phyloP scores from a whole-genome alignment of 2,113 vertebrate genomes.

The Odobenus rosmarus region DNA sequence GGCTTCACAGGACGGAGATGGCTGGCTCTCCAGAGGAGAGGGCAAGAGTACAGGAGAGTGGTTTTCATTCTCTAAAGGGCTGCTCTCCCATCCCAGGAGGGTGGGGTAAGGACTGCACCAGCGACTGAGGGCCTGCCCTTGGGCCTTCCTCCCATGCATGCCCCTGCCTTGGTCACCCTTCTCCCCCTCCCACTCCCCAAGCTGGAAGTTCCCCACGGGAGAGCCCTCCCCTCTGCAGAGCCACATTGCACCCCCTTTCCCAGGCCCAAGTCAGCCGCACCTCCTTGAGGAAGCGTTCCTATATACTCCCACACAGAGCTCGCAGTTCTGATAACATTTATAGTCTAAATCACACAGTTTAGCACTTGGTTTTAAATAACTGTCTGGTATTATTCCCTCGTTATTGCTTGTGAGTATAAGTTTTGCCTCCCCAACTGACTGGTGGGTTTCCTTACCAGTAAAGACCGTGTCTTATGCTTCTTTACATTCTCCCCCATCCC shows the following conservation, averaged over 20 bases:
- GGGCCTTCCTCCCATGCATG: fast-evolving
- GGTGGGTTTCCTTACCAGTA: background rate
- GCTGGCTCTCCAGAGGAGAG: background rate
- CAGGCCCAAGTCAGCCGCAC: background rate
- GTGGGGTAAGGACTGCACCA: background rate
- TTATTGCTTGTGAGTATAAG: slow-evolving; percentile 67
- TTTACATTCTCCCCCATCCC: background rate
- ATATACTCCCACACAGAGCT: slow-evolving; percentile 67
- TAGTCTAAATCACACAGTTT: slow-evolving; percentile 76
- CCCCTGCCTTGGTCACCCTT: background rate
- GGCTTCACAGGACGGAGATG: background rate
- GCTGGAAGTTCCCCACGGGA: background rate
- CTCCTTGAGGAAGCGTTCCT: slow-evolving; percentile 36
- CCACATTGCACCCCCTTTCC: background rate
- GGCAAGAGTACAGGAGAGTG: no score
- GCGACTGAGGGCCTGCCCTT: no score
- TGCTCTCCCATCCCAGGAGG: no score
- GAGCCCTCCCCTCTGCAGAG: background rate
- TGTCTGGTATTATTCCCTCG: slow-evolving; percentile 77
- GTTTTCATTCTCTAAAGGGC: background rate
- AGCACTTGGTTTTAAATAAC: slow-evolving; percentile 78
- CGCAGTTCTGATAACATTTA: slow-evolving; percentile 77
- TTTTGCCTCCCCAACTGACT: slow-evolving; percentile 15
- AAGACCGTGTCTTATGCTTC: background rate
- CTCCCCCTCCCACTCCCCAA: background rate